Evolutionary conservation across 2,113 vertebrate genomes (phyloP).

Genomic region (Trochalopteron elliotii): DNA sequence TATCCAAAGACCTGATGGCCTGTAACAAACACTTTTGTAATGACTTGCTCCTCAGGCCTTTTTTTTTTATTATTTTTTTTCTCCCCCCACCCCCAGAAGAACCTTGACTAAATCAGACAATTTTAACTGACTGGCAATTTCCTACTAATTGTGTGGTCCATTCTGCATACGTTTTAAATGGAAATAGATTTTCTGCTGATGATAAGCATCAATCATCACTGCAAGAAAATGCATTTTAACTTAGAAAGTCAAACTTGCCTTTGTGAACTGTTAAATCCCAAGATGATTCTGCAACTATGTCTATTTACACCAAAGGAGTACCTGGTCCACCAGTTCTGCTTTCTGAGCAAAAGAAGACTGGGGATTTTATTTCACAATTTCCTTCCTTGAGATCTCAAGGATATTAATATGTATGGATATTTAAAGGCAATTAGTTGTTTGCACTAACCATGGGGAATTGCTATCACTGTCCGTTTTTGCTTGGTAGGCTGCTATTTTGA

Average conservation of each 20-base stretch:
- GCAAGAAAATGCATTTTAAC: background rate
- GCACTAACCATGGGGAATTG: background rate
- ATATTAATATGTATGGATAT: background rate
- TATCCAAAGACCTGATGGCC: background rate
- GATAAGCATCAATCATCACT: rapidly evolving
- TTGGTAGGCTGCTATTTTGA: background rate
- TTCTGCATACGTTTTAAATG: background rate
- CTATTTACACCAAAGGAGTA: background rate
- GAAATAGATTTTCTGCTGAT: background rate
- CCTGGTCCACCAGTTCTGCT: background rate
- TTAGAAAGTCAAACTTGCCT: background rate
- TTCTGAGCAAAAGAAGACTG: background rate
- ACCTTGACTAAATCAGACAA: background rate
- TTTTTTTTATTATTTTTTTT: background rate
- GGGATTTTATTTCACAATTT: background rate
- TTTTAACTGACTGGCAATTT: background rate
- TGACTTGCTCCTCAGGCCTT: background rate
- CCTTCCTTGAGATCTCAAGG: background rate
- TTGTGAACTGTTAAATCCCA: background rate
- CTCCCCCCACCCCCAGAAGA: background rate
- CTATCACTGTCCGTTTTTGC: background rate
- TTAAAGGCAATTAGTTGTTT: background rate
- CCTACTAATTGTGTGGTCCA: background rate
- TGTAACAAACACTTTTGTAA: background rate
- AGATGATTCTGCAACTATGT: background rate